Conservation (phyloP, 2,797 vertebrate genomes). For the Philypnodon macrostomus region DNA sequence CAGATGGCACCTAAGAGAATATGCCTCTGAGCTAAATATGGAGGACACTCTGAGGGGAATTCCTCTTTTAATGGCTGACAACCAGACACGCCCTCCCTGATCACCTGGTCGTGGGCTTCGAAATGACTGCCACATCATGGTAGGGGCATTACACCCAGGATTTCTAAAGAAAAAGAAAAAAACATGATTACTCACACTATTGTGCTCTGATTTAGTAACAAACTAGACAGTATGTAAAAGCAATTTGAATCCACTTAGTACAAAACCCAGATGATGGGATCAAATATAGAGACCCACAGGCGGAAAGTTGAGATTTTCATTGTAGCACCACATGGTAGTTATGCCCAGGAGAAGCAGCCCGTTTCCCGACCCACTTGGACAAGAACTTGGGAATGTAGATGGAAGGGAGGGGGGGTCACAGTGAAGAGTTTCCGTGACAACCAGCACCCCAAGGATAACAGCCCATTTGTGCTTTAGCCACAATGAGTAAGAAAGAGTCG, state of each 20-base stretch:
- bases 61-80: slow-evolving; percentile 60
- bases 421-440: slow-evolving; percentile 56
- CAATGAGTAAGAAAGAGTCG: slow-evolving; percentile 59
- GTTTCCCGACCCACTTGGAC: slow-evolving; percentile 66
- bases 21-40: slow-evolving; percentile 47
- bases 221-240: too few species aligned
- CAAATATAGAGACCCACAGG: slow-evolving; percentile 16
- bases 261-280: slow-evolving; percentile 9
- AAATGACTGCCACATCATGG: slow-evolving; percentile 69
- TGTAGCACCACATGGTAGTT: slow-evolving; percentile 17
- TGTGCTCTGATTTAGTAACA: too few species aligned
- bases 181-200: not conserved
- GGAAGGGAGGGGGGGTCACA: slow-evolving; percentile 20
- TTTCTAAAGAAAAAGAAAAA: slow-evolving; percentile 35
- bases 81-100: slow-evolving; percentile 65
- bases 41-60: slow-evolving; percentile 54
- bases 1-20: slow-evolving; percentile 41
- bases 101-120: slow-evolving; percentile 60
- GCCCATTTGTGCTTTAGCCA: slow-evolving; percentile 68
- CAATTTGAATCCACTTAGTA: not conserved
- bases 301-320: slow-evolving; percentile 5
- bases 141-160: slow-evolving; percentile 67
- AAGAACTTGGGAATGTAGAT: slow-evolving; percentile 66
- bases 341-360: slow-evolving; percentile 32
- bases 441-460: slow-evolving; percentile 71